These are phyloP conservation scores for Drosophila bunnanda DNA, from an alignment of 2,888 invertebrate species.

Conservation along the genomic window DNA sequence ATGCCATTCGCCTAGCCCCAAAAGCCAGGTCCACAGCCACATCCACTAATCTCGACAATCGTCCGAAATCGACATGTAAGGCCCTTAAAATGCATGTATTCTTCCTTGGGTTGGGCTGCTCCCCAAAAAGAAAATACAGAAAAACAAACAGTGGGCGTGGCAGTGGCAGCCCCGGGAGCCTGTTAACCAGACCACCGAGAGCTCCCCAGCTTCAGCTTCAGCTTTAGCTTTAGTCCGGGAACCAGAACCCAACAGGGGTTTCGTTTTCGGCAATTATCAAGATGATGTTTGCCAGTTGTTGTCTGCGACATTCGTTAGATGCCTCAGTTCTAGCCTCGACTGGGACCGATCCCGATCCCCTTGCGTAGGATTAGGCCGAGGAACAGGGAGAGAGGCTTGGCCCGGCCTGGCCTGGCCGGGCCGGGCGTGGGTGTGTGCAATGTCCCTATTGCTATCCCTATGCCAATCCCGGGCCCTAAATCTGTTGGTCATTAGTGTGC, in stretches of 20 bases:
- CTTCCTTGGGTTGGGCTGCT: conserved; percentile 19
- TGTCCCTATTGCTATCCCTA: conserved; percentile 23
- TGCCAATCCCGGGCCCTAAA: conserved; percentile 49
- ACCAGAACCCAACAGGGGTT: conserved; percentile 57
- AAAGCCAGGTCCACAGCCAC: conserved; percentile 31
- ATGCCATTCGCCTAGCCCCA: conserved; percentile 49
- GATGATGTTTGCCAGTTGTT: conserved; percentile 71
- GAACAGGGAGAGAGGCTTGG: conserved; percentile 30
- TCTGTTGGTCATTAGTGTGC: conserved; percentile 77
- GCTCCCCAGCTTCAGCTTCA: conserved; percentile 3
- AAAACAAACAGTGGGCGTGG: conserved; percentile 59
- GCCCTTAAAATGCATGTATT: conserved; percentile 77
- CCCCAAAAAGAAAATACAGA: neutral
- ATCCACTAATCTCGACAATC: conserved; percentile 62
- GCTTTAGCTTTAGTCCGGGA: conserved; percentile 4
- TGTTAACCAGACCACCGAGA: conserved; percentile 40
- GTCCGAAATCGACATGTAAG: conserved; percentile 73
- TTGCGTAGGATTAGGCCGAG: conserved; percentile 58
- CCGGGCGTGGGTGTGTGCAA: conserved; percentile 29
- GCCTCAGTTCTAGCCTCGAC: conserved; percentile 34
- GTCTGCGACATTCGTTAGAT: conserved; percentile 71
- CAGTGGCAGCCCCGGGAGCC: conserved; percentile 31
- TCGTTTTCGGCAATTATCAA: conserved; percentile 78
- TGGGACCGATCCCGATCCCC: conserved; percentile 16
- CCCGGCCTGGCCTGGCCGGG: conserved; percentile 11